Evolutionary conservation across 2,888 invertebrate species (phyloP).

Genomic region (Latheticus oryzae): DNA sequence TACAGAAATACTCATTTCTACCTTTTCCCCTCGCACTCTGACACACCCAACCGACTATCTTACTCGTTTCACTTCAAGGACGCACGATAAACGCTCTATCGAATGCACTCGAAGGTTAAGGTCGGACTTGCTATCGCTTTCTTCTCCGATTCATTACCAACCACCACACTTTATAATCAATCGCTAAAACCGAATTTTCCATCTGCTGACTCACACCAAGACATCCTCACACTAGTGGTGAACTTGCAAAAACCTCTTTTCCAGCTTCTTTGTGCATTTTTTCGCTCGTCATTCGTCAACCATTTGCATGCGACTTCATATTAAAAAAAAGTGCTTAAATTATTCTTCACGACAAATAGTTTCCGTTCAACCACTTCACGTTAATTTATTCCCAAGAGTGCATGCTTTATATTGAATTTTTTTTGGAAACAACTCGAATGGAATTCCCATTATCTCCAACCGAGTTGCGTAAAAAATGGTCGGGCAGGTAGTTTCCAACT

Average conservation of each 20-base stretch:
- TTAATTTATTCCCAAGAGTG: too few species aligned
- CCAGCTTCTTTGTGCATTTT: background rate
- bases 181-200: too few species aligned
- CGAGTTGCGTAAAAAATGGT: conserved; percentile 14
- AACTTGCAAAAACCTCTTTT: too few species aligned
- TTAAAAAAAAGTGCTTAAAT: conserved; percentile 2
- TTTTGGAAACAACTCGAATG: conserved; percentile 5
- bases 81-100: conserved; percentile 20
- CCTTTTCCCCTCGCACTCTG: conserved; percentile 3
- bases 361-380: too few species aligned
- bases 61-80: conserved; percentile 7
- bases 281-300: conserved; percentile 1
- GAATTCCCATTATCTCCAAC: conserved; percentile 13
- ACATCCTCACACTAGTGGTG: background rate
- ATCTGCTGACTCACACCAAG: background rate
- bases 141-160: too few species aligned
- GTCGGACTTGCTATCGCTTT: background rate
- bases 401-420: too few species aligned
- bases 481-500: conserved; percentile 21
- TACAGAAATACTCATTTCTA: conserved; percentile 3
- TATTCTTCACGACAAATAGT: too few species aligned
- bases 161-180: too few species aligned
- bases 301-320: conserved; percentile 3
- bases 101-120: conserved; percentile 14
- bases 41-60: conserved; percentile 12